Evolutionary conservation across 1,140 invertebrate genomes (phyloP).

Genomic region (Trialeurodes vaporariorum): DNA sequence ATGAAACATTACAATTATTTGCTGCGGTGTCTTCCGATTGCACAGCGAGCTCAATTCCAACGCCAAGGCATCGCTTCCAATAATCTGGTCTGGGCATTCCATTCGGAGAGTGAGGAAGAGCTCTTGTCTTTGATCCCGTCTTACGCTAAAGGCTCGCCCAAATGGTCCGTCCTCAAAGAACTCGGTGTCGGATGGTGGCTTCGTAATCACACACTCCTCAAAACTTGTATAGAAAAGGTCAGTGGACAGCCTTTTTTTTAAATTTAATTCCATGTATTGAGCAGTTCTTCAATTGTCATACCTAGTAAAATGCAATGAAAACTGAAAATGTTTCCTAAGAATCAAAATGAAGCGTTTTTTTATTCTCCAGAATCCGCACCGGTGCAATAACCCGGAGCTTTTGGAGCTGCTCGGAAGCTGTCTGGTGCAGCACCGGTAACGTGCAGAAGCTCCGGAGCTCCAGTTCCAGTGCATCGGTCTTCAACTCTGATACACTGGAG

Average conservation of each 20-base stretch:
- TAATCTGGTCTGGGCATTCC: conserved; percentile 97
- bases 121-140: conserved; percentile 81
- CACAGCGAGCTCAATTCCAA: conserved; percentile 74
- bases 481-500: no score
- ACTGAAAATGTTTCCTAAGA: no score
- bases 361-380: no score
- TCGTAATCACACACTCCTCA: conserved; percentile 68
- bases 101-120: conserved; percentile 96
- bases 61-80: conserved; percentile 81
- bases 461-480: no score
- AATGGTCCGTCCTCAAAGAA: conserved; percentile 86
- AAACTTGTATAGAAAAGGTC: conserved; percentile 77
- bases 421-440: no score
- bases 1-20: conserved; percentile 98
- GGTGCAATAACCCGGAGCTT: no score
- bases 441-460: no score
- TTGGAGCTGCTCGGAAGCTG: no score
- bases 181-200: conserved; percentile 94
- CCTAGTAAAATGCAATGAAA: neutral
- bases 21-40: conserved; percentile 76
- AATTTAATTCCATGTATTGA: neutral
- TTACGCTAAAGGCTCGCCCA: conserved; percentile 66
- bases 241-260: neutral
- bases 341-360: no score
- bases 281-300: neutral